Percentiles rank a stretch among this genome's conserved stretches.
phyloP scores from a whole-genome alignment of 2,113 vertebrate species.

The Callionymus lyra region DNA sequence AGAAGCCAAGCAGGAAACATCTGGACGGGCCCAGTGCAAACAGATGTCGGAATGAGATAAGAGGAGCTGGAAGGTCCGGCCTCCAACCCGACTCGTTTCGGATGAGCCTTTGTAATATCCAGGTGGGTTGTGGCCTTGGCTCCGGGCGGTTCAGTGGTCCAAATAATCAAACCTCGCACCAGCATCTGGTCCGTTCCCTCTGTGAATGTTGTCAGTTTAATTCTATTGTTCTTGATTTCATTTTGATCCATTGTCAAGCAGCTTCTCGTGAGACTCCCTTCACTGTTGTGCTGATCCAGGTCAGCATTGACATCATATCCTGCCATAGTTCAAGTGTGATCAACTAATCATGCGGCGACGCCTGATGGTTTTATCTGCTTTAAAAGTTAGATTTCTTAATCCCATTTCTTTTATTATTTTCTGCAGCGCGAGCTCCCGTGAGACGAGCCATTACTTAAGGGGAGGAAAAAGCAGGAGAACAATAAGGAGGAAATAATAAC shows the following conservation, averaged over 20 bases:
- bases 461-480: slow-evolving; percentile 25
- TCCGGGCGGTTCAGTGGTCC: slow-evolving; percentile 26
- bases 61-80: slow-evolving; percentile 50
- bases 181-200: slow-evolving; percentile 49
- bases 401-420: too few relatives aligned
- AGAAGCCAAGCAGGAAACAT: slow-evolving; percentile 82
- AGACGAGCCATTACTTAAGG: slow-evolving; percentile 6
- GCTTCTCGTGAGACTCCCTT: slow-evolving; percentile 57
- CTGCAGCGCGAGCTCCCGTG: too few relatives aligned
- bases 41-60: slow-evolving; percentile 74
- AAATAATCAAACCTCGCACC: slow-evolving; percentile 59
- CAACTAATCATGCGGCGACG: too few relatives aligned
- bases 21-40: slow-evolving; percentile 67
- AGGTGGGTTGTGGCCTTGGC: slow-evolving; percentile 66
- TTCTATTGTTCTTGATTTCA: slow-evolving; percentile 67
- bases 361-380: too few relatives aligned
- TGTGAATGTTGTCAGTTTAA: slow-evolving; percentile 53
- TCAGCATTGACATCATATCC: slow-evolving; percentile 67
- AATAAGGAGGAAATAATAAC: slow-evolving; percentile 45
- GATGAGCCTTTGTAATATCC: slow-evolving; percentile 58
- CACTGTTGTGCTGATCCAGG: slow-evolving; percentile 53
- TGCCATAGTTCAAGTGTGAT: slow-evolving; percentile 40
- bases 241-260: slow-evolving; percentile 73
- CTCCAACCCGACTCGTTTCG: slow-evolving; percentile 44
- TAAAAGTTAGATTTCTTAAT: slow-evolving; percentile 23